These are phyloP conservation scores for Trachelus tabidus DNA, from an alignment of 2,888 invertebrate species.

Conservation along the genomic window DNA sequence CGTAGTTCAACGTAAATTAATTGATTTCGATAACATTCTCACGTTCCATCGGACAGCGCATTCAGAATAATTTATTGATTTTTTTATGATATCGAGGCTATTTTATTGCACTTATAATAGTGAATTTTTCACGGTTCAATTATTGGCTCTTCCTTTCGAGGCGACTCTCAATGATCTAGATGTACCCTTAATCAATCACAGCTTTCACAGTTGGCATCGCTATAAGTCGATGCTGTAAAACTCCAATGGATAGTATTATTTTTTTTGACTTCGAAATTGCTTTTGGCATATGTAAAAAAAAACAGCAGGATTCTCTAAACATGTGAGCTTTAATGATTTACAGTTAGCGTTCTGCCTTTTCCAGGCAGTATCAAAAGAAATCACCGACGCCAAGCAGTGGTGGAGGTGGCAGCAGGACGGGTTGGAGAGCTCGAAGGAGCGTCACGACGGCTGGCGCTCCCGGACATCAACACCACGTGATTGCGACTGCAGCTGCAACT, in stretches of 20 bases:
- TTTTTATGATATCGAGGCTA: neutral
- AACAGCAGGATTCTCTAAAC: neutral
- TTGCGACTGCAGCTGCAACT: slow-evolving; percentile 61
- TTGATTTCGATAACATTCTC: neutral
- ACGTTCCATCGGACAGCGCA: neutral
- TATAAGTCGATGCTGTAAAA: no score
- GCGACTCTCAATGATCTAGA: no score
- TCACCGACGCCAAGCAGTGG: slow-evolving; percentile 61
- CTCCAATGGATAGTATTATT: no score
- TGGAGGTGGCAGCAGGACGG: slow-evolving; percentile 53
- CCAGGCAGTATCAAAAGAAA: slow-evolving; percentile 63
- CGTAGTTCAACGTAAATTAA: neutral
- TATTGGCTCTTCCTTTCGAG: no score
- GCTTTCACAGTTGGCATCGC: no score
- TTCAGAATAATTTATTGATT: neutral
- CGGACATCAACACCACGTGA: slow-evolving; percentile 62
- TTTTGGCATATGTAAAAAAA: neutral
- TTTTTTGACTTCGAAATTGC: neutral
- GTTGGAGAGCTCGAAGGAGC: slow-evolving; percentile 63
- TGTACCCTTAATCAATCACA: no score
- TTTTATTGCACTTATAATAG: no score
- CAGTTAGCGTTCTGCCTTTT: slow-evolving; percentile 18
- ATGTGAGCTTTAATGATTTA: neutral
- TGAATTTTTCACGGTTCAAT: no score
- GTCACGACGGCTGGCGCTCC: slow-evolving; percentile 61